These are phyloP conservation scores for Mechanitis messenoides DNA, from an alignment of 2,888 invertebrate genomes.

Conservation along the genomic window DNA sequence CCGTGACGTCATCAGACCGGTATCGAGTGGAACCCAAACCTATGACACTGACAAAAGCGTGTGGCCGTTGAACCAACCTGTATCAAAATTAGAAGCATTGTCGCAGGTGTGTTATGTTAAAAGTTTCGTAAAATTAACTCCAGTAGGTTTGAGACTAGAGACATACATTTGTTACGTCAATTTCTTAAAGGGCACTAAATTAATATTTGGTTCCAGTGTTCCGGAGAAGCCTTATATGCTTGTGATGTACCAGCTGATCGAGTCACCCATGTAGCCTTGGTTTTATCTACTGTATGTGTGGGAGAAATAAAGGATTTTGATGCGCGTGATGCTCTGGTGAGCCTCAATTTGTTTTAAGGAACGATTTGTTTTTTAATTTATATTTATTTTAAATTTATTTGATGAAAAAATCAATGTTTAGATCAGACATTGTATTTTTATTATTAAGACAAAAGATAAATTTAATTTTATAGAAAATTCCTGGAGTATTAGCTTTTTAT, in stretches of 20 bases:
- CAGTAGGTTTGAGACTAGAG: too few relatives aligned
- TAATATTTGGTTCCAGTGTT: conserved; percentile 57
- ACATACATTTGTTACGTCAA: neutral
- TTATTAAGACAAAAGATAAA: neutral
- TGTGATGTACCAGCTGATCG: conserved; percentile 77
- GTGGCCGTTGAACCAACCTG: conserved; percentile 85
- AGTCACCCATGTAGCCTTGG: conserved; percentile 82
- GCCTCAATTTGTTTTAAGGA: conserved; percentile 11
- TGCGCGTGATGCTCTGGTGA: conserved; percentile 78
- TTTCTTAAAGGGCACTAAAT: neutral
- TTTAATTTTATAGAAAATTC: conserved; percentile 68
- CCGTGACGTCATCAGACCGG: conserved; percentile 68
- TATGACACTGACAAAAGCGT: conserved; percentile 81
- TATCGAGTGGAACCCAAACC: conserved; percentile 82
- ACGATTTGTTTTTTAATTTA: neutral
- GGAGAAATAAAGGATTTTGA: conserved; percentile 78
- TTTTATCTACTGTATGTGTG: conserved; percentile 68
- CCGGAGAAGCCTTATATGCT: conserved; percentile 82
- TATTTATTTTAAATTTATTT: neutral
- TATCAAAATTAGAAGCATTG: conserved; percentile 83
- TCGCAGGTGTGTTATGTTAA: conserved; percentile 45
- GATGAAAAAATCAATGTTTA: too few relatives aligned
- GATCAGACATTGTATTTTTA: neutral
- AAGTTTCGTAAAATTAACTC: too few relatives aligned
- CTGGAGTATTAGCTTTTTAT: conserved; percentile 81